These are phyloP conservation scores for Cerceris rybyensis DNA, from an alignment of 2,888 invertebrate genomes.

Conservation along the genomic window DNA sequence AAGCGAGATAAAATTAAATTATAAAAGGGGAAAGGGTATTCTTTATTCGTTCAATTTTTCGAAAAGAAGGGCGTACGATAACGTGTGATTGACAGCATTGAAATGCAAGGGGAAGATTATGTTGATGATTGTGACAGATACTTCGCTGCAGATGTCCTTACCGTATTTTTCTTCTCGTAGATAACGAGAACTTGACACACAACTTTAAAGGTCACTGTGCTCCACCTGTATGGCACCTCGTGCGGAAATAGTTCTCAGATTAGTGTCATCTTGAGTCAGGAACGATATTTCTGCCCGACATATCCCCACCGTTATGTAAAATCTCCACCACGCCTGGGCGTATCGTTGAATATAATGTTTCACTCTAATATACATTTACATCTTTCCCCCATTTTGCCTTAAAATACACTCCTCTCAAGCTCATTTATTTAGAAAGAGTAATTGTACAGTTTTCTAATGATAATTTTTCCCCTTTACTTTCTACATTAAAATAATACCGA, in stretches of 20 bases:
- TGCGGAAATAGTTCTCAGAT: conserved; percentile 55
- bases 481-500: too few species aligned
- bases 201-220: conserved; percentile 54
- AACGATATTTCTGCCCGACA: conserved; percentile 58
- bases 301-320: conserved; percentile 64
- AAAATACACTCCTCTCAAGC: not conserved
- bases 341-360: conserved; percentile 28
- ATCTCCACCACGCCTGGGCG: conserved; percentile 44
- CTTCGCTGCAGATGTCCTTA: conserved; percentile 50
- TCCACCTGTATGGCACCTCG: conserved; percentile 36
- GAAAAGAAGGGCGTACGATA: conserved; percentile 16
- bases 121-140: conserved; percentile 19
- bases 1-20: not conserved
- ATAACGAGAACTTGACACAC: conserved; percentile 46
- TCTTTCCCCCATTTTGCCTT: not conserved
- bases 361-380: not conserved
- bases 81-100: conserved; percentile 44
- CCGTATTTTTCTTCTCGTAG: conserved; percentile 51
- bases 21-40: not conserved
- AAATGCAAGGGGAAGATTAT: conserved; percentile 23
- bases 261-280: conserved; percentile 52
- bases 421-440: not conserved
- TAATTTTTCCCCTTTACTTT: too few species aligned
- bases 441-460: too few species aligned
- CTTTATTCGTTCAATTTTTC: not conserved